These are phyloP conservation scores for Ceyx erithaca DNA, from an alignment of 2,797 vertebrate genomes.

Conservation along the genomic window DNA sequence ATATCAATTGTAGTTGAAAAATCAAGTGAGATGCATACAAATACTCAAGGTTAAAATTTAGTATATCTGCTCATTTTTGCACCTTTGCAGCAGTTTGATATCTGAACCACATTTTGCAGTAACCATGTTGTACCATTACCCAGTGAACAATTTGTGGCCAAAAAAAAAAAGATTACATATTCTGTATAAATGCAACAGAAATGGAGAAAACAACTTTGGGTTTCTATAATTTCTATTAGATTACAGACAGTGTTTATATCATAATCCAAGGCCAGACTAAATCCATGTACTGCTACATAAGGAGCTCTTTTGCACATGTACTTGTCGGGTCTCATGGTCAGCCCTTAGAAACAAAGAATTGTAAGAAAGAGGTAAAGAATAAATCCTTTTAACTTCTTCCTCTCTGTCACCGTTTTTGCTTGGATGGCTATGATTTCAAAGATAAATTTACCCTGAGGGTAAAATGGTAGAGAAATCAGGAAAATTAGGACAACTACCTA, in stretches of 20 bases:
- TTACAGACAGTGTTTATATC: not conserved
- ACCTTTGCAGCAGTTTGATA: not conserved
- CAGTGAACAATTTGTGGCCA: rapidly evolving
- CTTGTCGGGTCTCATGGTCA: not conserved
- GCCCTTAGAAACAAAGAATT: not conserved
- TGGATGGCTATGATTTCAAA: not conserved
- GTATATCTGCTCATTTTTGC: not conserved
- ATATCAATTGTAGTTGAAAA: not conserved
- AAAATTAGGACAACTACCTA: not conserved
- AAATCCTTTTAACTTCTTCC: not conserved
- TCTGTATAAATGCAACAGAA: not conserved
- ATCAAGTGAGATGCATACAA: not conserved
- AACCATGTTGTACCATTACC: not conserved
- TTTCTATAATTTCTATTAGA: not conserved
- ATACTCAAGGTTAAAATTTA: too few relatives aligned
- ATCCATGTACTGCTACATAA: not conserved
- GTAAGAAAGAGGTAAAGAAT: not conserved
- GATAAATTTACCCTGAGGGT: not conserved
- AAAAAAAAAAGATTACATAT: not conserved
- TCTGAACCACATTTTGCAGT: not conserved
- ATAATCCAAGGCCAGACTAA: not conserved
- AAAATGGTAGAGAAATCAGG: not conserved
- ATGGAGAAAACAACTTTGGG: rapidly evolving
- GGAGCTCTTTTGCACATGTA: rapidly evolving
- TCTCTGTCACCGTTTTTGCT: not conserved